A percentile compares a stretch with the other conserved stretches of the same genome.
Conservation (phyloP, 2,113 vertebrate species). For the Propithecus coquereli region DNA sequence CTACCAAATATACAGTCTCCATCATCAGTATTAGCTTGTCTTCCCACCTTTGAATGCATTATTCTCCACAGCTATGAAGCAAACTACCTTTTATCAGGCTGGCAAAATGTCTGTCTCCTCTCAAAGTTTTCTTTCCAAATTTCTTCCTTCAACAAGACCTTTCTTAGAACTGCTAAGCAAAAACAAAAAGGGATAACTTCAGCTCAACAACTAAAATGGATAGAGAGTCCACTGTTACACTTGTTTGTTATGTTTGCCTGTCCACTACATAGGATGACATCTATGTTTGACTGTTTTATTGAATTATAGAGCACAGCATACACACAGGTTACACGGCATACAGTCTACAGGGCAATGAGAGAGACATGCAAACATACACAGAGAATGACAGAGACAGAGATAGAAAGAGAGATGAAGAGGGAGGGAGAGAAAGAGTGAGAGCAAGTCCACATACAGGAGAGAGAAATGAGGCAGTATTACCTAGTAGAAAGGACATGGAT, state of each 20-base stretch:
- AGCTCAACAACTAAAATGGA: background rate
- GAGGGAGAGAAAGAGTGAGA: background rate
- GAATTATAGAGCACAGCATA: background rate
- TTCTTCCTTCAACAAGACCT: background rate
- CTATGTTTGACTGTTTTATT: background rate
- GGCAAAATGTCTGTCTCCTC: background rate
- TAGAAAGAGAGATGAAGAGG: background rate
- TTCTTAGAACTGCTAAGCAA: background rate
- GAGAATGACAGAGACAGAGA: background rate
- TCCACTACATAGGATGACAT: background rate
- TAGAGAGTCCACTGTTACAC: background rate
- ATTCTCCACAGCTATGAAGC: background rate
- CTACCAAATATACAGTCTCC: background rate
- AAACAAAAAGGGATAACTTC: background rate
- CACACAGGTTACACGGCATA: background rate
- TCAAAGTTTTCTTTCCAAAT: background rate
- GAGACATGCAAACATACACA: background rate
- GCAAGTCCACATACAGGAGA: background rate
- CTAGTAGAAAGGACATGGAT: background rate
- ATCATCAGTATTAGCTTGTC: background rate
- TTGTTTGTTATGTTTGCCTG: background rate
- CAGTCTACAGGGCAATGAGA: background rate
- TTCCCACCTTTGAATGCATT: background rate
- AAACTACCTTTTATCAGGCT: background rate
- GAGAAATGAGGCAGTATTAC: background rate